Evolutionary conservation across 2,113 vertebrate species (phyloP), one percentile per base, ranked within the genome.

Genomic region (Hirundichthys speculiger): DNA sequence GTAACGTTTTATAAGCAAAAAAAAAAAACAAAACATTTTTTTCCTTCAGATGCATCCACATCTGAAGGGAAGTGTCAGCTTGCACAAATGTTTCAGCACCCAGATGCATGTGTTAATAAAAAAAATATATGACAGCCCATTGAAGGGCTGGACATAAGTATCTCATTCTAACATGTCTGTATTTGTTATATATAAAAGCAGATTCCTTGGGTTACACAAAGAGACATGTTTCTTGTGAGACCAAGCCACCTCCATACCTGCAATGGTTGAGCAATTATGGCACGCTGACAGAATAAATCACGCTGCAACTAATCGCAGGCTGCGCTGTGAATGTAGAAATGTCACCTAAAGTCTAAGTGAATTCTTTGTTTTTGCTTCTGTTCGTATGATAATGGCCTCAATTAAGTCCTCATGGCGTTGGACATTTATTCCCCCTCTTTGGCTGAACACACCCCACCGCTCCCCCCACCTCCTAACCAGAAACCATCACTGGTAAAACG

Each of bases 261-360:
- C 83, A 81, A 88, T 79, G 77, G 80, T 72, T 73, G 60, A 85
- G 70, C 20, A 52, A 79, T 81, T 77, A 79, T 65, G 52, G 71
- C 63, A 79, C 58, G 53, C 43, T 67, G 82, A 79, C 76, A 62
- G 83, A 75, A 77, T 79, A 69, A 87, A 89, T 83, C 78, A 83
- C 64, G 57, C 67, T 18, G 52, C 63, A 52, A 54, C 59, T 57
- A 65, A 86, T 67, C 25, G 41, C 34, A 11, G 52, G 72, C 69
- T 69, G 47, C 30, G 64, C 57, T 49, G 24, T 49, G 53, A 73
- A 77, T 70, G 79, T 69, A 55, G 45, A 68, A 73, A 71, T 65
- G 73, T 82, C 72, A 66, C 40, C 67, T 46, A 59, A 75, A 82
- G 67, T 77, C 66, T 65, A 73, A 79, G 34, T 56, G 63, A 71